Evolutionary conservation across 2,113 vertebrate species (phyloP).

Genomic region (Ochotona princeps): DNA sequence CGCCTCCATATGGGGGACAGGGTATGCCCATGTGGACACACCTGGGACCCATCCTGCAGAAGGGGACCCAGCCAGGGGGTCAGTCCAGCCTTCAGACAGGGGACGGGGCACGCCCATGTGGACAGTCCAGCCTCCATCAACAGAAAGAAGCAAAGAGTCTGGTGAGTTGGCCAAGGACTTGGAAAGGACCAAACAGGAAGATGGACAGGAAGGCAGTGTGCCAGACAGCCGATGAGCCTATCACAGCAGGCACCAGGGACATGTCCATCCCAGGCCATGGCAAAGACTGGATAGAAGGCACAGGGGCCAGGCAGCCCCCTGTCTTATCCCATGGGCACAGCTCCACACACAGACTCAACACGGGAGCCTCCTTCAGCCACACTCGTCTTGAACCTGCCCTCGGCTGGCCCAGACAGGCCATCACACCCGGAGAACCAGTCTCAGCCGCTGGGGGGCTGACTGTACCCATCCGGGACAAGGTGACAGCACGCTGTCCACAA

Average conservation of each 20-base stretch:
- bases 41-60: too few relatives aligned
- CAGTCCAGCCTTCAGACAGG: too few relatives aligned
- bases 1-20: too few relatives aligned
- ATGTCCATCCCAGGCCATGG: not conserved
- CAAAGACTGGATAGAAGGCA: not conserved
- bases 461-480: not conserved
- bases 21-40: too few relatives aligned
- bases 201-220: not conserved
- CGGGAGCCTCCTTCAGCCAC: not conserved
- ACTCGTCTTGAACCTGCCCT: not conserved
- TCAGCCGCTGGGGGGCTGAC: not conserved
- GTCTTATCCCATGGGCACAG: not conserved
- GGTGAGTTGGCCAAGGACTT: not conserved
- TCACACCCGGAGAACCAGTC: not conserved
- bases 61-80: not conserved
- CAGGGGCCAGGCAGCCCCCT: not conserved
- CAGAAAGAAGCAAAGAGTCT: not conserved
- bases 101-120: not conserved
- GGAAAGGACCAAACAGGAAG: not conserved
- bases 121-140: too few relatives aligned
- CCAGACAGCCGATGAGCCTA: not conserved
- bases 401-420: not conserved
- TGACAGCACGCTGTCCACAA: too few relatives aligned
- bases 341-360: not conserved
- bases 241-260: not conserved